These are phyloP conservation scores for Pyrocephalus nanus DNA, from an alignment of 2,797 vertebrate genomes.

Conservation along the genomic window DNA sequence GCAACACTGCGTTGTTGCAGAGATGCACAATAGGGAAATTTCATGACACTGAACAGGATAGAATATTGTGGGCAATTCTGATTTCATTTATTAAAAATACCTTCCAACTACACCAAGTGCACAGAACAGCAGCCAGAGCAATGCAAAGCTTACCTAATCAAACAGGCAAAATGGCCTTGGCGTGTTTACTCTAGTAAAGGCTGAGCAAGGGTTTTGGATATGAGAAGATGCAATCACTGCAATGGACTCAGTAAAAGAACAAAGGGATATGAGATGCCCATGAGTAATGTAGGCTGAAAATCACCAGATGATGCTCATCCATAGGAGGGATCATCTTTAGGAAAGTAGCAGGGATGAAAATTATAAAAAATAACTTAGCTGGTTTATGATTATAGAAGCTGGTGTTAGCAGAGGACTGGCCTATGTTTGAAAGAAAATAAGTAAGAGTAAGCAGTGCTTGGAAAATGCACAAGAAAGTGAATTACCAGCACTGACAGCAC, in stretches of 20 bases:
- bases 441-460: not conserved
- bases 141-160: not conserved
- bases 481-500: not conserved
- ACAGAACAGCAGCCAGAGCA: not conserved
- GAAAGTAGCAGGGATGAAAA: not conserved
- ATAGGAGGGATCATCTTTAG: not conserved
- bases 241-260: not conserved
- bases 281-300: not conserved
- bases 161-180: not conserved
- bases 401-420: not conserved
- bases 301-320: not conserved
- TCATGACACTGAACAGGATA: not conserved
- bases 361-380: not conserved
- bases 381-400: not conserved
- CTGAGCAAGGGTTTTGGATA: not conserved
- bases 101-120: not conserved
- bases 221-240: not conserved
- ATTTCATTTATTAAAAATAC: slow-evolving; percentile 7
- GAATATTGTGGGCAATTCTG: not conserved
- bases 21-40: not conserved
- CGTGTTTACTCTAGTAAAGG: not conserved
- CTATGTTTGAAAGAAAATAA: not conserved
- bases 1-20: not conserved
- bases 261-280: not conserved
- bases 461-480: not conserved